Evolutionary conservation across 1,140 invertebrate species (phyloP), one percentile per base, ranked within the genome.

Genomic region (Helicoverpa armigera): DNA sequence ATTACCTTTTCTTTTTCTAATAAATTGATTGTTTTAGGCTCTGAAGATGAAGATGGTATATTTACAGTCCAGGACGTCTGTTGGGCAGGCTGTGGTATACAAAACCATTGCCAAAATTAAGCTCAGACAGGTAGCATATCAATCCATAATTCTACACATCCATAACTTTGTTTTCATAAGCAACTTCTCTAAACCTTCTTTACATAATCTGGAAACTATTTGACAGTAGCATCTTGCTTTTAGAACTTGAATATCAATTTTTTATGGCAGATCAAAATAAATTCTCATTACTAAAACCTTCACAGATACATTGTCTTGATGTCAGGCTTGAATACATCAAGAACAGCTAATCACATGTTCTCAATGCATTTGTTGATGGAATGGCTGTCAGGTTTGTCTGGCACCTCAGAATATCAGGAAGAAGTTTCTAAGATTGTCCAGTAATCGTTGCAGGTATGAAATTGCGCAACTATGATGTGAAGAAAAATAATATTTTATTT

Each of bases 361-460:
- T 94, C 96, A 2, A 87, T 98, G 13, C 97, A 98, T 88, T 92
- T 99, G 61, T 96, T 99, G 67, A 92, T 96, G 67, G 98, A 99
- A 91, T 97, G 97, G 96, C 85, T 99, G 9, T 96, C 95, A 82
- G 98, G 98, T 14, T 95, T 97, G 85, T 92, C 97, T 63, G 97
- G 97, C 12, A 94, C 96, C 78, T 74, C 92, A 29, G 85, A 95
- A 35, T 95, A 96, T 86, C 96, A 97, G 88, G 87, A 96, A 83
- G 94, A 96, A 69, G 94, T 96, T n/a, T 95, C 97, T 48, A 96
- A 96, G 82, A 96, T 98, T 86, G 95, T 96, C 31, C 94, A 82
- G 95, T 99, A 43, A 96, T 99, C 80, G 96, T 99, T 84, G 98
- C 98, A 88, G 98, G 98, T 94, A 96, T 96, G 60, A 12, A 50